Conservation (phyloP, 64 coral and sea anemone genomes). For the Montipora efflorescens region DNA sequence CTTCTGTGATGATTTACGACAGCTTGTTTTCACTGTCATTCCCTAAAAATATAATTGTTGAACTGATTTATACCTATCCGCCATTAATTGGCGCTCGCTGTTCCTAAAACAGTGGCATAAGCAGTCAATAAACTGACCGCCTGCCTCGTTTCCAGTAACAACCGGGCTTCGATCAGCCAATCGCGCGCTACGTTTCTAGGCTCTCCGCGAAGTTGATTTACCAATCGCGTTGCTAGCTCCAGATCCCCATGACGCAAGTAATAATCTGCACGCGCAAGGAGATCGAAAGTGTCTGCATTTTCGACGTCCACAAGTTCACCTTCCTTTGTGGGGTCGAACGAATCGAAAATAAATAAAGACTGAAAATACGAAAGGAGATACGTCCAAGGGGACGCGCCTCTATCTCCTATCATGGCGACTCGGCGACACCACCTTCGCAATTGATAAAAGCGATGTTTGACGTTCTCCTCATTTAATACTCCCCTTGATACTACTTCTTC, state of each 20-base stretch:
- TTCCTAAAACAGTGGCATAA: slow-evolving; percentile 75
- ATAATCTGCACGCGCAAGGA: slow-evolving; percentile 89
- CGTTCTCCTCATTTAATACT: slow-evolving; percentile 77
- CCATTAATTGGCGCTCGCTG: slow-evolving; percentile 43
- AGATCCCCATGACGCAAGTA: slow-evolving; percentile 84
- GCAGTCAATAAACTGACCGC: slow-evolving; percentile 83
- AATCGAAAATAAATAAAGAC: slow-evolving; percentile 95
- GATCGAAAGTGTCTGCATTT: slow-evolving; percentile 87
- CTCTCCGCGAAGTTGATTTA: slow-evolving; percentile 96
- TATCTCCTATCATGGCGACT: slow-evolving; percentile 93
- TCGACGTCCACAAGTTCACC: slow-evolving; percentile 83
- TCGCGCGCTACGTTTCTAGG: slow-evolving; percentile 79
- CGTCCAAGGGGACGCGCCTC: slow-evolving; percentile 83
- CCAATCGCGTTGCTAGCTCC: slow-evolving; percentile 90
- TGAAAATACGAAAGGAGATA: slow-evolving; percentile 91
- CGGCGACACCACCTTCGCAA: slow-evolving; percentile 78
- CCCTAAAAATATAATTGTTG: neutral
- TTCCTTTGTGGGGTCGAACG: slow-evolving; percentile 78
- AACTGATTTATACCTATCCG: neutral
- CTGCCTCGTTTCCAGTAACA: slow-evolving; percentile 96
- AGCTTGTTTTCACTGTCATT: neutral
- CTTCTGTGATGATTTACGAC: neutral
- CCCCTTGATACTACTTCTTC: slow-evolving; percentile 74
- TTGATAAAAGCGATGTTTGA: slow-evolving; percentile 78
- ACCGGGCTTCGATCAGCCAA: slow-evolving; percentile 92